Conservation (phyloP, 2,113 vertebrate species). For the Caretta caretta region DNA sequence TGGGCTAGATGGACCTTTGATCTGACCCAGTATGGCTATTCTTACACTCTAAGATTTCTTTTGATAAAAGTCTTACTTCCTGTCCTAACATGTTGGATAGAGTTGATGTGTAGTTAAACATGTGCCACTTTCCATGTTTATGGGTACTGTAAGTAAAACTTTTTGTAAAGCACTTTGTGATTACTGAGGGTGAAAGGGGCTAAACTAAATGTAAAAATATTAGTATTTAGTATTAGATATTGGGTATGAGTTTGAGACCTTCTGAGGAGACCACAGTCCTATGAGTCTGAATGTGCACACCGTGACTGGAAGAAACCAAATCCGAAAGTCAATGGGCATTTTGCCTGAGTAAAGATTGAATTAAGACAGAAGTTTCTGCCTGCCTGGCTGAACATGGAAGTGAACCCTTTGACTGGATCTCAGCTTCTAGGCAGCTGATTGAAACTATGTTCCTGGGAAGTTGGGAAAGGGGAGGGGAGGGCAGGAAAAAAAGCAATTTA, state of each 20-base stretch:
- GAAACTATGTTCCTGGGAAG: background rate
- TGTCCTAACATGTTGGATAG: background rate
- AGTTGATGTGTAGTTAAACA: background rate
- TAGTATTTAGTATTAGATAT: background rate
- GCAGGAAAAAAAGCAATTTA: background rate
- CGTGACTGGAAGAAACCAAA: background rate
- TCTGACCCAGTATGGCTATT: background rate
- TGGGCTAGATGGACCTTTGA: too few species aligned
- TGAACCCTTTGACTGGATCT: background rate
- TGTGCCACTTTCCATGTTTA: background rate
- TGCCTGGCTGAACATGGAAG: background rate
- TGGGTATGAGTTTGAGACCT: background rate
- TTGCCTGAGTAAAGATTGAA: background rate
- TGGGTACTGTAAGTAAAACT: background rate
- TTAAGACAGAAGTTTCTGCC: background rate
- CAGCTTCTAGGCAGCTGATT: background rate
- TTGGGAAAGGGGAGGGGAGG: background rate
- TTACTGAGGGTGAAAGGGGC: background rate
- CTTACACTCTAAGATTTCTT: background rate
- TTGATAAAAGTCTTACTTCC: background rate
- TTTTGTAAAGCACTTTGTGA: background rate
- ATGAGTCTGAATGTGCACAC: rapidly evolving
- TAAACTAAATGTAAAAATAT: background rate
- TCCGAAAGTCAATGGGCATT: background rate
- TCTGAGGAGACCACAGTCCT: background rate